These are phyloP conservation scores for Hemaris fuciformis DNA, from an alignment of 2,888 invertebrate genomes.

Conservation along the genomic window DNA sequence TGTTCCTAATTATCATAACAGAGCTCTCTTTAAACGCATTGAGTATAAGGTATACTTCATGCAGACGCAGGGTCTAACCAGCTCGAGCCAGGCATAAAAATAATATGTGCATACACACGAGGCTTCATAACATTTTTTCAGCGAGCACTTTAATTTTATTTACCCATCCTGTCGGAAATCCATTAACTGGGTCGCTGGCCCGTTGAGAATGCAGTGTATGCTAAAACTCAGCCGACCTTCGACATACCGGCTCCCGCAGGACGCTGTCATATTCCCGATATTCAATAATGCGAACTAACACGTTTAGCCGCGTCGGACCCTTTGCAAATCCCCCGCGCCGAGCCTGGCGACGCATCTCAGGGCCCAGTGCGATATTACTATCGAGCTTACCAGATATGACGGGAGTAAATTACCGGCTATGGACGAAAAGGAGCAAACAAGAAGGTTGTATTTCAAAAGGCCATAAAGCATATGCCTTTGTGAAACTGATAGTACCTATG, in stretches of 20 bases:
- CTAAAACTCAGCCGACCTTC: conserved; percentile 45
- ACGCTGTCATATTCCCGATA: conserved; percentile 66
- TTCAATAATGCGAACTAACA: conserved; percentile 73
- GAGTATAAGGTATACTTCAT: too few relatives aligned
- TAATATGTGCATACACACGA: not conserved
- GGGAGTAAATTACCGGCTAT: not conserved
- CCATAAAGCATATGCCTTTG: too few relatives aligned
- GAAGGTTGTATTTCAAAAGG: too few relatives aligned
- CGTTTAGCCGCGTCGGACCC: conserved; percentile 62
- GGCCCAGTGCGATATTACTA: conserved; percentile 39
- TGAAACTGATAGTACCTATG: too few relatives aligned
- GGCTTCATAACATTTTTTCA: not conserved
- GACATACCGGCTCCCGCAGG: conserved; percentile 55
- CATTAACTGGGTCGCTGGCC: conserved; percentile 56
- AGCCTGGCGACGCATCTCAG: conserved; percentile 32
- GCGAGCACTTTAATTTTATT: conserved; percentile 10
- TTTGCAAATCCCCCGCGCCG: conserved; percentile 62
- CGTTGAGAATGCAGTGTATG: conserved; percentile 60
- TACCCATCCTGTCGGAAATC: conserved; percentile 31
- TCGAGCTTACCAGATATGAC: not conserved
- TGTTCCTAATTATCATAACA: too few relatives aligned
- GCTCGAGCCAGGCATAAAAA: not conserved
- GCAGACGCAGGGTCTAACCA: too few relatives aligned
- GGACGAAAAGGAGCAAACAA: too few relatives aligned
- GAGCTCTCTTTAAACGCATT: too few relatives aligned